Base-by-base conservation (phyloP, 2,888 invertebrate genomes). In the Harpalus rubripes region DNA sequence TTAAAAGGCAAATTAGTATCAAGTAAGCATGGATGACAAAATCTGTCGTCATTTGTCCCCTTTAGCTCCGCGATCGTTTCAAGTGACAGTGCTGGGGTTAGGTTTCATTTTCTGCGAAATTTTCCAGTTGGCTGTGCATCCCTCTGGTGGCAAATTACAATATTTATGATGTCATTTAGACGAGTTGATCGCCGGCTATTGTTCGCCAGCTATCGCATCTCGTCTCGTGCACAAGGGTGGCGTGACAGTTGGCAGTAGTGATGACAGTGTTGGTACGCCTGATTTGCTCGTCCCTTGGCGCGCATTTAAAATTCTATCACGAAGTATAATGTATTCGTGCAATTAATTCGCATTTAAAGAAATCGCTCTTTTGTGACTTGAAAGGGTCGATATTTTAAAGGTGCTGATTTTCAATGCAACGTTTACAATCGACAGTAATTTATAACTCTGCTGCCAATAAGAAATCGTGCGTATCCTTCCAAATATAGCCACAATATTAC, bases 81-180 rank as follows among this genome's bases (percentile, higher is more conserved):
- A 61, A 80, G 15, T 80, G 41, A 39, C 80, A 59, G 16, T 15
- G 41, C 41, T 8, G 80, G 59, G 63, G 80, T 63, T 41, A 80
- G 16, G 74, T 82, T 72, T 76, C 83, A 83, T 83, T 83, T 61
- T 61, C 76, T 32, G 44, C 41, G 16, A 65, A 88, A 89, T 89
- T 89, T 89, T 89, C 88, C 89, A 87, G 89, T 87, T 86, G 88
- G 86, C 85, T 85, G 87, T 85, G 87, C 87, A 87, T 87, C 88
- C 87, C 88, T 52, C 87, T 87, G 87, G 88, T 88, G 88, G 87
- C 76, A 89, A 90, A 90, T 90, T 90, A 90, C 89, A 90, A 90
- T 90, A 90, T 90, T 90, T 90, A 90, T 90, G 89, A 90, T 90
- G 90, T 90, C 89, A 89, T 90, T 90, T 90, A 88, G 89, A 89